Percentiles rank a stretch among this genome's conserved stretches.
Conservation (phyloP, 92 coral and sea anemone genomes). For the Epizoanthus rinbou region DNA sequence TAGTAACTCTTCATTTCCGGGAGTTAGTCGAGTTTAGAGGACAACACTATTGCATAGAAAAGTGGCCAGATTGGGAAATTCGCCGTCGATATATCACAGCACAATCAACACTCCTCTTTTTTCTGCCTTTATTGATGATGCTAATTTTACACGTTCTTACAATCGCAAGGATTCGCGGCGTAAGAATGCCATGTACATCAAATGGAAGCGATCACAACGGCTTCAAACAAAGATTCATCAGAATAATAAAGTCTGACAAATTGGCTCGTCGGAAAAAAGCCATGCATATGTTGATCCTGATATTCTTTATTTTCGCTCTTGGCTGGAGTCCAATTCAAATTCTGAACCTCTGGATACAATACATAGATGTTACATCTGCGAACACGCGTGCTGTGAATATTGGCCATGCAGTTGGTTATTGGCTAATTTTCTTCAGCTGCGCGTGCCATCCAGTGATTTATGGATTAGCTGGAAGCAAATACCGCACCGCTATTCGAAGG, state of each 20-base stretch:
- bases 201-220: neutral
- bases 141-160: slow-evolving; percentile 69
- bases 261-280: slow-evolving; percentile 73
- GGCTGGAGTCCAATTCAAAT: slow-evolving; percentile 66
- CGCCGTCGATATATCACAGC: slow-evolving; percentile 52
- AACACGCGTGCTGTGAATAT: slow-evolving; percentile 44
- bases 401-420: slow-evolving; percentile 37
- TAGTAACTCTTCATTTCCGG: slow-evolving; percentile 49
- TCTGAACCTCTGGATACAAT: slow-evolving; percentile 50
- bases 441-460: slow-evolving; percentile 79
- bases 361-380: neutral
- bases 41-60: slow-evolving; percentile 45
- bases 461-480: slow-evolving; percentile 71
- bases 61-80: slow-evolving; percentile 62
- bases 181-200: neutral
- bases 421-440: slow-evolving; percentile 64
- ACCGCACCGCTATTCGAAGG: slow-evolving; percentile 64
- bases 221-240: neutral
- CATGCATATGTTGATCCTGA: slow-evolving; percentile 65
- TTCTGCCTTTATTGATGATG: slow-evolving; percentile 67
- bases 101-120: slow-evolving; percentile 60
- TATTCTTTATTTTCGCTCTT: slow-evolving; percentile 58
- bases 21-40: slow-evolving; percentile 28
- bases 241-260: slow-evolving; percentile 25
- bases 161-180: slow-evolving; percentile 56